Base-by-base conservation (phyloP, 2,888 invertebrate species). In the Drosophila kuntzei region DNA sequence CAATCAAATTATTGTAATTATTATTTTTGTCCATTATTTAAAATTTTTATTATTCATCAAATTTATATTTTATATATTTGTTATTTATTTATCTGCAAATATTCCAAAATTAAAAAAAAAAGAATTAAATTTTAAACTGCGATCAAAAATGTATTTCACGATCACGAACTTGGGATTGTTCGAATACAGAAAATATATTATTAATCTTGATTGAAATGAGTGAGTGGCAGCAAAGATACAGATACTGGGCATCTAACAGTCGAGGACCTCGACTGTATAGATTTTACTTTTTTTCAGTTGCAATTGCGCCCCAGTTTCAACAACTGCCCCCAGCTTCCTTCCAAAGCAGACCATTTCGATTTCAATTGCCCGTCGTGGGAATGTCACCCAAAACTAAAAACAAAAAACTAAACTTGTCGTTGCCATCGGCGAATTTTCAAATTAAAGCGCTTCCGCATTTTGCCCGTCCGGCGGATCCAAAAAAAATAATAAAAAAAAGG, bases 391-490 rank as follows among this genome's bases (percentile, higher is more conserved):
- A 58, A 59, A 53, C 27, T n/a, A 39, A 49, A 66, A 36, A 37
- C 25, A 46, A 47, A 71, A 34, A 62, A 63, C 37, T 37, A 36
- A 50, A 61, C 54, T 61, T 14, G 70, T 64, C 44, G 66, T 43
- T 50, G 70, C 62, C 68, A 70, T 61, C 55, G 69, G 64, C 65
- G 41, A 54, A 64, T 64, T 76, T 73, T 64, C 18, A 74, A 79
- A 79, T 79, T 79, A 79, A 79, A 79, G 76, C 71, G 64, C 44
- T 79, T 79, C 78, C 78, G 79, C 74, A 62, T 68, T 79, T 67
- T 67, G 49, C 54, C 54, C 34, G 54, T 32, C 57, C 50, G 49
- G 34, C 62, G 63, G 62, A 74, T 74, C 44, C 18, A 29, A 59
- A 62, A 43, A 65, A 14, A 1, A 63, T 54, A 46, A 37, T 22